Evolutionary conservation across 2,888 invertebrate genomes (phyloP), one percentile per base, ranked within the genome.

Genomic region (Holacanthella duospinosa): DNA sequence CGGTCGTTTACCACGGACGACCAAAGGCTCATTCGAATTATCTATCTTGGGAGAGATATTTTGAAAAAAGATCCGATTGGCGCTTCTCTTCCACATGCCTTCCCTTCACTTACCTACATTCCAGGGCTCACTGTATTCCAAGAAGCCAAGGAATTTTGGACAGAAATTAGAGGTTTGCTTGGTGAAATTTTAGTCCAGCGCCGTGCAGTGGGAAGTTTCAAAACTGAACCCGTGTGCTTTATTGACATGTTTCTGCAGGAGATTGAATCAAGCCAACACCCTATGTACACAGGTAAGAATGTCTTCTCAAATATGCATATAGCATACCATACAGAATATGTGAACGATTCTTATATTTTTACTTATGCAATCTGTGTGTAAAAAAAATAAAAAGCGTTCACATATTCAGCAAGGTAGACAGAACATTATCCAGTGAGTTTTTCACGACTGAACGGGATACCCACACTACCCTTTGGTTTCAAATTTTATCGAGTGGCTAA

Each of bases 181-280:
- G 43, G 56, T 43, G 61, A 61, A 16, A 54, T 61, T 29, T 24
- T 61, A n/a, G 57, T 55, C 4, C 26, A 61, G 29, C 21, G 61
- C 9, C 27, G 61, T 27, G 48, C 43, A 48, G n/a, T 28, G 16
- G 61, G 57, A 48, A n/a, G 4, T 2, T 61, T 44, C 28, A 56
- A 53, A 29, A 57, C 27, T 2, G 12, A 61, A 1, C 61, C 61
- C 2, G 43, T 29, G 4, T 43, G 44, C 29, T 57, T 61, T 26
- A 61, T 61, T 43, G 61, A 61, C 29, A 29, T 61, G 44, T 61
- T 61, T 48, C 43, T 61, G 2, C 28, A 43, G n/a, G 61, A 61
- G 57, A 61, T 61, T 43, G 61, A 61, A 44, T 28, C 43, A 28
- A 24, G 44, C 4, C 21, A 43, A 16, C 26, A 56, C 27, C 61